A percentile compares a stretch with the other conserved stretches of the same genome.
Conservation (phyloP, 2,888 invertebrate genomes). For the Caenorhabditis sulstoni region DNA sequence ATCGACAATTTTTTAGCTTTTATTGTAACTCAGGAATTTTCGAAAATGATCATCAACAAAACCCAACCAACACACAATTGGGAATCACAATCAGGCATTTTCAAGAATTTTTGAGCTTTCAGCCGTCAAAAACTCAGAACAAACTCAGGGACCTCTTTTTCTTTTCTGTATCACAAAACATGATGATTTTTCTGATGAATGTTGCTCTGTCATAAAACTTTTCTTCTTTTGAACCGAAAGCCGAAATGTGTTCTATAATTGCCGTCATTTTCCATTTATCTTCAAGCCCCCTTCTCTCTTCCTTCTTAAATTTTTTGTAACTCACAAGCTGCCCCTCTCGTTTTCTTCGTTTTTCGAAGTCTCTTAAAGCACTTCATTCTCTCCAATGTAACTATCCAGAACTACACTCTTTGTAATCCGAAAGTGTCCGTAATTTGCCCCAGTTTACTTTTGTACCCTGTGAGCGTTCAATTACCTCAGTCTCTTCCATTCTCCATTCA, state of each 20-base stretch:
- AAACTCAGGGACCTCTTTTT: conserved; percentile 56
- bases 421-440: conserved; percentile 35
- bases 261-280: conserved; percentile 14
- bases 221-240: conserved; percentile 47
- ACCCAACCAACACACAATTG: neutral
- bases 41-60: conserved; percentile 29
- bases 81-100: conserved; percentile 16
- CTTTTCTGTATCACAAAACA: conserved; percentile 48
- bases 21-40: conserved; percentile 35
- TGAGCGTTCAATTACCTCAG: conserved; percentile 58
- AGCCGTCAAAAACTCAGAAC: conserved; percentile 39
- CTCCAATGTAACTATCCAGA: conserved; percentile 31
- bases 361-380: conserved; percentile 22
- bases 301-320: conserved; percentile 28
- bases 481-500: neutral
- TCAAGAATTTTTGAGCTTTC: conserved; percentile 25
- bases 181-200: conserved; percentile 58
- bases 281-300: neutral
- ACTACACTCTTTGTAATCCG: conserved; percentile 28
- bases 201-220: conserved; percentile 60
- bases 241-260: conserved; percentile 56
- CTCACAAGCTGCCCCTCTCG: conserved; percentile 24
- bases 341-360: conserved; percentile 8
- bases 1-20: conserved; percentile 31
- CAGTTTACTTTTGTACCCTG: conserved; percentile 57